Conservation (phyloP, 2,888 invertebrate species). For the Autographa pulchrina region DNA sequence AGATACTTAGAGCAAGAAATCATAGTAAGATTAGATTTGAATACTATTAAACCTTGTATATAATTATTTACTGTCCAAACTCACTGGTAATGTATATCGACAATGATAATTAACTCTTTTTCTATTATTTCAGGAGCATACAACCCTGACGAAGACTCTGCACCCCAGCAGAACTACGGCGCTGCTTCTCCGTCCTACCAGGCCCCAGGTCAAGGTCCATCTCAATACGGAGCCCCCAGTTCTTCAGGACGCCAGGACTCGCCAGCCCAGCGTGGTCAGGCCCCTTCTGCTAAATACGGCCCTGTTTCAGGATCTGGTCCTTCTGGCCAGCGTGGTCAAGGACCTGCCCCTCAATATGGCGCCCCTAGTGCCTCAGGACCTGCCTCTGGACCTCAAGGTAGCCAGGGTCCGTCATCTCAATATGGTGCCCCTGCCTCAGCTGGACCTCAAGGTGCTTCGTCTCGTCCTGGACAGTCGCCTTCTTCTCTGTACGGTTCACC, state of each 20-base stretch:
- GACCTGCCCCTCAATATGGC: slow-evolving; percentile 12
- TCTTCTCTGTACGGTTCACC: slow-evolving; percentile 25
- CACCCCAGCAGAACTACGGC: slow-evolving; percentile 61
- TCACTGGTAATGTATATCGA: too few species aligned
- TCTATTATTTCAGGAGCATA: slow-evolving; percentile 78
- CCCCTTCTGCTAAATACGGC: slow-evolving; percentile 15
- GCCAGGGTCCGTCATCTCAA: slow-evolving; percentile 35
- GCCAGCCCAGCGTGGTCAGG: slow-evolving; percentile 18
- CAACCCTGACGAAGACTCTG: slow-evolving; percentile 78
- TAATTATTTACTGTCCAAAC: too few species aligned
- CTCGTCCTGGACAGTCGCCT: slow-evolving; percentile 33
- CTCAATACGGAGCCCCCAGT: slow-evolving; percentile 44
- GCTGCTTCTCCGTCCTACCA: slow-evolving; percentile 43
- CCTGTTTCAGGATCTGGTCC: not conserved
- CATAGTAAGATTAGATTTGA: too few species aligned
- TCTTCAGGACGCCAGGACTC: slow-evolving; percentile 33
- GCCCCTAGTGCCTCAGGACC: not conserved
- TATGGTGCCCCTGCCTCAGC: slow-evolving; percentile 39
- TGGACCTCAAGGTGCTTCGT: slow-evolving; percentile 21
- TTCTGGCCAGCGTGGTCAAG: slow-evolving; percentile 15
- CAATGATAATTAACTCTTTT: not conserved
- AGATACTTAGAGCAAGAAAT: too few species aligned
- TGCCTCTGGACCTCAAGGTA: slow-evolving; percentile 10
- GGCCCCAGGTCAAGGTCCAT: slow-evolving; percentile 37
- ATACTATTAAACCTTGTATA: too few species aligned